These are phyloP conservation scores for Listronotus oregonensis DNA, from an alignment of 1,140 invertebrate genomes.

Conservation along the genomic window DNA sequence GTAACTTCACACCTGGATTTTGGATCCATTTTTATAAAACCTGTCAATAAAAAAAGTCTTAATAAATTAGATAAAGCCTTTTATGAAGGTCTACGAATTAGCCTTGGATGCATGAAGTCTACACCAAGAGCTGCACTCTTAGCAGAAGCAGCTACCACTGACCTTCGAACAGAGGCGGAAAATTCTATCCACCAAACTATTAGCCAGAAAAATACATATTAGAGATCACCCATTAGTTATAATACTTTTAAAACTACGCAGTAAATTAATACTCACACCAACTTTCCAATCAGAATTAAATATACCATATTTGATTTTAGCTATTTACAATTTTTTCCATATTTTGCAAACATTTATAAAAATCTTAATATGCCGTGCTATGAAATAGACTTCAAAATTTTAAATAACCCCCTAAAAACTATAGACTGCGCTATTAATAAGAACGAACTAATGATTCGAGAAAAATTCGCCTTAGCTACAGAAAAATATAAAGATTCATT, in stretches of 20 bases:
- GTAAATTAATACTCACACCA: neutral
- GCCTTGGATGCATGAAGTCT: conserved; percentile 11
- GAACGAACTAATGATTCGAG: neutral
- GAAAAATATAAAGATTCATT: neutral
- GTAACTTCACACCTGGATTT: conserved; percentile 7
- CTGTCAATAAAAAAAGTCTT: neutral
- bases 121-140: conserved; percentile 13
- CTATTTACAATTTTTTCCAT: conserved; percentile 1
- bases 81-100: conserved; percentile 4
- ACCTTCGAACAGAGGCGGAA: conserved; percentile 19
- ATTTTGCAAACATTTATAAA: conserved; percentile 8
- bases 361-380: conserved; percentile 4
- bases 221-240: conserved; percentile 17
- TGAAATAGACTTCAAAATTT: conserved; percentile 4
- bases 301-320: conserved; percentile 4
- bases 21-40: conserved; percentile 2
- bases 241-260: conserved; percentile 2
- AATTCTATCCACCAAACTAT: conserved; percentile 23
- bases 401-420: conserved; percentile 3
- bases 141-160: conserved; percentile 16
- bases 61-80: neutral
- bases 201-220: conserved; percentile 6
- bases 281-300: neutral
- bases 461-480: conserved; percentile 1
- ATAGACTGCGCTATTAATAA: conserved; percentile 7